A percentile compares a stretch with the other conserved stretches of the same genome.
Evolutionary conservation across 1,140 invertebrate species (phyloP).

Genomic region (Eriocheir sinensis): DNA sequence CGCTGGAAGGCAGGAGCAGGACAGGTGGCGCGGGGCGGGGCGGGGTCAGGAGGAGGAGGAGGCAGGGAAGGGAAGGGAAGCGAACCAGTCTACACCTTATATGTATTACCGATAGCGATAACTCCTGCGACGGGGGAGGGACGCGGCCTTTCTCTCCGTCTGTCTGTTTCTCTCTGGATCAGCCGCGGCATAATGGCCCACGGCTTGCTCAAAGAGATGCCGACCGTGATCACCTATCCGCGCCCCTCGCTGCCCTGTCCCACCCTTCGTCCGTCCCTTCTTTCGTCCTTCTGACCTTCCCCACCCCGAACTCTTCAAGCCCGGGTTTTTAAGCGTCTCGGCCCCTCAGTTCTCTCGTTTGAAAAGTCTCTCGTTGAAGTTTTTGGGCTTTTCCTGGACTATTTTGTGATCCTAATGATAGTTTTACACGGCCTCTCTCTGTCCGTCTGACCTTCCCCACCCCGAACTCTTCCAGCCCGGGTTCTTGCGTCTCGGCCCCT

Average conservation of each 20-base stretch:
- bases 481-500: no score
- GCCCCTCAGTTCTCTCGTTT: no score
- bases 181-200: not conserved
- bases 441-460: slow-evolving; percentile 40
- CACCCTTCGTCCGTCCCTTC: no score
- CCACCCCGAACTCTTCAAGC: no score
- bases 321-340: no score
- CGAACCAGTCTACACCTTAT: not conserved
- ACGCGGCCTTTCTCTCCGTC: not conserved
- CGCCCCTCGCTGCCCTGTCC: slow-evolving; percentile 36
- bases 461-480: no score
- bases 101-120: not conserved
- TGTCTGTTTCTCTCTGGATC: not conserved
- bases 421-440: no score
- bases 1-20: not conserved
- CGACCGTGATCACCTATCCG: slow-evolving; percentile 29
- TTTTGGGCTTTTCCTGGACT: no score
- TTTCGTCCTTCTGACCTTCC: no score
- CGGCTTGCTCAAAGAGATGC: slow-evolving; percentile 46
- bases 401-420: no score
- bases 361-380: no score
- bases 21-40: not conserved
- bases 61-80: not conserved
- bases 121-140: not conserved
- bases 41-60: not conserved